Base-by-base conservation (phyloP, 2,113 vertebrate genomes). In the Oreochromis tanganicae region DNA sequence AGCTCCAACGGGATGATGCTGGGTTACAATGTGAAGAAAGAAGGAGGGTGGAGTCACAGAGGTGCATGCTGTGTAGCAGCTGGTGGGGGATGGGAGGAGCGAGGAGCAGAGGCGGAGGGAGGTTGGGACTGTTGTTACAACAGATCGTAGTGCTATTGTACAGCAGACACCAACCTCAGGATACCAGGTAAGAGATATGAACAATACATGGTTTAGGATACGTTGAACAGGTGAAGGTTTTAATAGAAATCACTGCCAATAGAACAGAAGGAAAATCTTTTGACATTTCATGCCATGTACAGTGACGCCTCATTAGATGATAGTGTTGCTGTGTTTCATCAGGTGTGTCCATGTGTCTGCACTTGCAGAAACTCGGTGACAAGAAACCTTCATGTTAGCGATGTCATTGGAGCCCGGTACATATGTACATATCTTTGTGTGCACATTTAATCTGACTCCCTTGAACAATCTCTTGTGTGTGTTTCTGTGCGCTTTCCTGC, bases 161-260 rank as follows among this genome's bases (percentile, higher is more conserved):
- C 83, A 32, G 19, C 41, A 17, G 91, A 85, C 56, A 84, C 36
- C 80, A 63, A 73, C 83, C 82, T 85, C 83, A 78, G 85, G 82
- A 93, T 78, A 61, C 81, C 80, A 94, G 95, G 95, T 96, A 95
- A 91, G 94, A 85, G 27, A 86, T n/a, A 3, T n/a, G 66, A 80
- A 85, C 13, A 73, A 5, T 55, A 73, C 29, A 29, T 29, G 1
- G 1, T 79, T 50, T 86, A 9, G 10, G 71, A 29, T 50, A 87
- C 21, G 4, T 71, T 79, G 34, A 85, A 52, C 29, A 56, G 36
- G 36, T 36, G 14, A 61, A 63, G 48, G 16, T 2, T 50, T 84
- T 84, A 54, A 48, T 50, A 54, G 41, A 27, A 3, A 6, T 16
- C 3, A 41, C 6, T 55, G 36, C 14, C 5, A 84, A 41, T 61